Base-by-base conservation (phyloP, 2,113 vertebrate species). In the Mesembrinibis cayennensis region DNA sequence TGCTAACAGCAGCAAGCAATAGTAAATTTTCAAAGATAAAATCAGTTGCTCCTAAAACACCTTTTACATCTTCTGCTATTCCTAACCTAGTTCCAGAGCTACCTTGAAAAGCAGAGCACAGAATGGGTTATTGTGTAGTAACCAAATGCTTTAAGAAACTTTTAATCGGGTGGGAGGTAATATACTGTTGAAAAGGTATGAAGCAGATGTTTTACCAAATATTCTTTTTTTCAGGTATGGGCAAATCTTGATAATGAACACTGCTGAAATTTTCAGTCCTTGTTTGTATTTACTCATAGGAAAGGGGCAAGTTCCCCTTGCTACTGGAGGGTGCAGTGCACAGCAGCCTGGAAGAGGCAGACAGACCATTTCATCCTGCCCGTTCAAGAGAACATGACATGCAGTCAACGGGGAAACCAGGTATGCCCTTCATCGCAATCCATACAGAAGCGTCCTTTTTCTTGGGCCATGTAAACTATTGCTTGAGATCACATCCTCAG, bases 381-480 rank as follows among this genome's bases (percentile, higher is more conserved):
- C 10, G 85, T 38, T 47, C 16, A 21, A 36, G 42, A 49, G 16
- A 82, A 30, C 1, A 1, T 3, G 45, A 27, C 0, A 2, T 2
- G 1, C 11, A 40, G 11, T 18, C 50, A 30, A 2, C 2, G 7
- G 45, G 19, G 27, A 82, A 67, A 53, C 2, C 13, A 36, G 18
- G 36, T 34, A 40, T 0, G 4, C 1, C 7, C 17, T 61, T 72
- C 73, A 30, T 49, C 0, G 1, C 25, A 52, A 19, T 23, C 17
- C 16, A 5, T 4, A 14, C 49, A 15, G 44, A 49, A 21, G 5
- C 0, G 0, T 49, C 20, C 18, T 74, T 70, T n/a, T 34, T 49
- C 59, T 49, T 44, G 8, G 32, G 10, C 26, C 74, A 11, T 7
- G 15, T 36, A 23, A 91, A 27, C 9, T 49, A 0, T 44, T 38